Percentiles rank a stretch among this genome's conserved stretches.
Conservation (phyloP, 1,140 invertebrate species). For the Drosophila arawakana region DNA sequence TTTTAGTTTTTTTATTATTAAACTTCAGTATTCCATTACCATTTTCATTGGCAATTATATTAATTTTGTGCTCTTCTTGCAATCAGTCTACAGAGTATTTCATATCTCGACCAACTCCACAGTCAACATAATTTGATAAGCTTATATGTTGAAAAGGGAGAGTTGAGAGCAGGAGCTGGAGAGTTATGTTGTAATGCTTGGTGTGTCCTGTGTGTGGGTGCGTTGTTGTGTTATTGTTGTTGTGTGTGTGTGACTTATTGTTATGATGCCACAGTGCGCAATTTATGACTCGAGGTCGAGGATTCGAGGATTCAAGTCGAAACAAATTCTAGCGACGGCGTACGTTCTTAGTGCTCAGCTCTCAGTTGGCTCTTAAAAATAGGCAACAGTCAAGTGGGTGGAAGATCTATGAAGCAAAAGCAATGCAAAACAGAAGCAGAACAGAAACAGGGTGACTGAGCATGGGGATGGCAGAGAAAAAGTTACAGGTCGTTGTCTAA, state of each 20-base stretch:
- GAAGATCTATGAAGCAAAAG: slow-evolving; percentile 20
- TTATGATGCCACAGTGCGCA: slow-evolving; percentile 79
- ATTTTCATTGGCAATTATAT: background rate
- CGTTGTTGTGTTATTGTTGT: slow-evolving; percentile 12
- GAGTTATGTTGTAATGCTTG: slow-evolving; percentile 10
- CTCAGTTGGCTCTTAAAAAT: slow-evolving; percentile 60
- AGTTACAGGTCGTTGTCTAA: slow-evolving; percentile 27
- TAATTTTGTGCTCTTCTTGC: background rate
- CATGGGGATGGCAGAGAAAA: slow-evolving; percentile 40
- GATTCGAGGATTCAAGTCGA: slow-evolving; percentile 15
- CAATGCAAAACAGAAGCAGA: slow-evolving; percentile 33
- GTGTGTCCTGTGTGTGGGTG: background rate
- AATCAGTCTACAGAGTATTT: slow-evolving; percentile 4
- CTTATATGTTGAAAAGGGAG: background rate
- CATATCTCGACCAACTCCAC: background rate
- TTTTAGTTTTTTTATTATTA: no score
- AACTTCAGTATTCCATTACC: background rate
- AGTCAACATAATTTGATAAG: slow-evolving; percentile 3
- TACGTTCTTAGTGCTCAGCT: background rate
- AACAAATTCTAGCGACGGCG: slow-evolving; percentile 22
- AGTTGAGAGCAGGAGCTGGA: background rate
- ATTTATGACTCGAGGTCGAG: slow-evolving; percentile 80
- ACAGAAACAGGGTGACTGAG: slow-evolving; percentile 26
- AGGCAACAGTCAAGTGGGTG: slow-evolving; percentile 35
- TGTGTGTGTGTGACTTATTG: slow-evolving; percentile 75